Conservation (phyloP, 1,140 invertebrate genomes). For the Drosophila repleta region DNA sequence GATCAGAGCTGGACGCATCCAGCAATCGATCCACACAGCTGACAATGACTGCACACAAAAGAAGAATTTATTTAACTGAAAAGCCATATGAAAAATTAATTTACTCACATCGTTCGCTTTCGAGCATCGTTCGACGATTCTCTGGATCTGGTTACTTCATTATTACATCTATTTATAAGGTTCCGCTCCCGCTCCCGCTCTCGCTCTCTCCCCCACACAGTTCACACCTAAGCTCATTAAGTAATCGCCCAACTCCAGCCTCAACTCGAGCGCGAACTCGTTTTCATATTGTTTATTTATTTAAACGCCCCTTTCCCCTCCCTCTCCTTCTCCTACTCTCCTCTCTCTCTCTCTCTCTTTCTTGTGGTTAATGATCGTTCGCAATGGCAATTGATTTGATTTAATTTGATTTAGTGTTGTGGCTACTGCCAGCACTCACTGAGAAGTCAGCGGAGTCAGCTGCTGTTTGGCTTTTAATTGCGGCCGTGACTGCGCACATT, state of each 20-base stretch:
- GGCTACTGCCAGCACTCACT: conserved; percentile 55
- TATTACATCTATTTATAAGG: conserved; percentile 80
- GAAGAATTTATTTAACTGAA: conserved; percentile 26
- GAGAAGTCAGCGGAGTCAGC: conserved; percentile 30
- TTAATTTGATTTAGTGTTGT: conserved; percentile 78
- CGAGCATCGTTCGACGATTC: conserved; percentile 30
- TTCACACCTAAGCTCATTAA: conserved; percentile 73
- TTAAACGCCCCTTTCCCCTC: conserved; percentile 51
- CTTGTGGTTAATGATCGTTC: conserved; percentile 60
- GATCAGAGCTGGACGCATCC: conserved; percentile 16
- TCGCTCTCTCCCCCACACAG: conserved; percentile 11
- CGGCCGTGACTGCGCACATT: conserved; percentile 60
- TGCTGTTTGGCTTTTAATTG: conserved; percentile 79
- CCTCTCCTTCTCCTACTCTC: not conserved
- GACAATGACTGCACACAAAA: conserved; percentile 74
- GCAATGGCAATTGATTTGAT: conserved; percentile 82
- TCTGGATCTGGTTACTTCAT: conserved; percentile 79
- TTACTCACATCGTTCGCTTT: conserved; percentile 57
- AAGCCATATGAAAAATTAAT: conserved; percentile 79
- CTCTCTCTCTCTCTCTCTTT: not conserved
- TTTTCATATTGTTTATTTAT: conserved; percentile 74
- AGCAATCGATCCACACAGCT: conserved; percentile 27
- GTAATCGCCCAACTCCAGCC: conserved; percentile 62
- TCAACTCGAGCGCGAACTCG: conserved; percentile 49
- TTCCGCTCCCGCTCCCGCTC: no score